Base-by-base conservation (phyloP, 2,888 invertebrate genomes). In the Watsonalla cultraria region DNA sequence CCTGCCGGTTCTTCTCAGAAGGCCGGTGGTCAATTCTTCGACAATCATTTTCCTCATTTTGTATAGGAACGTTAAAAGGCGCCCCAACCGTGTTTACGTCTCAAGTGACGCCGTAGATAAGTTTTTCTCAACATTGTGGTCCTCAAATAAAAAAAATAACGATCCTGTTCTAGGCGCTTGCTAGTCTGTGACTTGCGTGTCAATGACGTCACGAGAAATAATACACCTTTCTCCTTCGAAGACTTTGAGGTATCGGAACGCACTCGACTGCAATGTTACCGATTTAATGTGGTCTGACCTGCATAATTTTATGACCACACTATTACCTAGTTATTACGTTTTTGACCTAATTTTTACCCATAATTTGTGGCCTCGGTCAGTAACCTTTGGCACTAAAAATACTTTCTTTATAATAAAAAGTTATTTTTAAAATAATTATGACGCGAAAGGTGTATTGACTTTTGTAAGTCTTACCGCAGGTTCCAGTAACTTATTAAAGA, bases 171-270 rank as follows among this genome's bases (percentile, higher is more conserved):
- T 57, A 46, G 14, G 6, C 46, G 34, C 49, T 45, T 13, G 7
- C 9, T 51, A 13, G 34, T 72, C 74, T 71, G 33, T 57, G 51
- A 35, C 46, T 51, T 57, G 60, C 57, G 54, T 61, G 59, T 7
- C 13, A 45, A 51, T 76, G 73, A 78, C 78, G 76, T 77, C 74
- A 78, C 64, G 24, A 55, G 62, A 62, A 61, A 65, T 68, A 61
- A 70, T 66, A 72, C 64, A 64, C 77, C 77, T 77, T 77, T 77
- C 77, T 77, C 76, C 69, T 59, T 59, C 59, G 14, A 59, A 59
- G 62, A 24, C 24, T 24, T 24, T 24, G 24, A 24, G 24, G 59
- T 69, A 70, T 71, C 56, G 63, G 68, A 69, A 65, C 67, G 72
- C 65, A 68, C 63, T 55, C 57, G 54, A 54, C 33, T 52, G 50